Base-by-base conservation (phyloP, 2,113 vertebrate species). In the Halichoerus grypus region DNA sequence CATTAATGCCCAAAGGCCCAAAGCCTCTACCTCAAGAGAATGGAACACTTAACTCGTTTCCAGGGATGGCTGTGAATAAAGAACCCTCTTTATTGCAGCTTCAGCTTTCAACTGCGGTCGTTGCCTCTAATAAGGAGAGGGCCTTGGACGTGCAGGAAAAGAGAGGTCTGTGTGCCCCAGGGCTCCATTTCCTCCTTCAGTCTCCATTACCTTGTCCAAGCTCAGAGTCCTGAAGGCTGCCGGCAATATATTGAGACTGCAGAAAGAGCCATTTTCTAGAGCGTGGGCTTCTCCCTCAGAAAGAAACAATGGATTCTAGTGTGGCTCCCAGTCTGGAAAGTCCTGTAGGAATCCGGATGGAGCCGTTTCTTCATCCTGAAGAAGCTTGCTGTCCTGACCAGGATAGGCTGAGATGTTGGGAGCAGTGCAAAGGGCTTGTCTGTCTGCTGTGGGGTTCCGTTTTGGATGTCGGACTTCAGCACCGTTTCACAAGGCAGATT, bases 1-100 rank as follows among this genome's bases (percentile, higher is more conserved):
- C 14, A 15, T 85, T 86, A 49, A 92, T 84, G 92, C 51, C 51
- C 88, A 74, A 96, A 98, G 83, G 94, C 51, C 51, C 88, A 74
- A 96, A 98, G 83, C 55, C 49, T 97, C 72, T 86, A 28, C 72
- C 86, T 95, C 26, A 0, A 89, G 67, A 92, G 72, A 86, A 33
- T 86, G 39, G 46, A 88, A 81, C 67, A 55, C 33, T 88, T 82
- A 80, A 94, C 61, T 80, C 21, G 4, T 84, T 81, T 95, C 91
- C 59, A 90, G 65, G 36, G 83, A 96, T 10, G 67, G 19, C 21
- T 90, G 9, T 55, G 55, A 88, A 92, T 88, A 89, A 95, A 91
- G n/a, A 85, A 81, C 69, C 7, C 28, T 85, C 65, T 33, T 88
- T 69, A 76, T 61, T 88, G 36, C 61, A 63, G 26, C 61, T 63